Evolutionary conservation across 2,797 vertebrate genomes (phyloP), one percentile per base, ranked within the genome.

Genomic region (Bradypodion pumilum): DNA sequence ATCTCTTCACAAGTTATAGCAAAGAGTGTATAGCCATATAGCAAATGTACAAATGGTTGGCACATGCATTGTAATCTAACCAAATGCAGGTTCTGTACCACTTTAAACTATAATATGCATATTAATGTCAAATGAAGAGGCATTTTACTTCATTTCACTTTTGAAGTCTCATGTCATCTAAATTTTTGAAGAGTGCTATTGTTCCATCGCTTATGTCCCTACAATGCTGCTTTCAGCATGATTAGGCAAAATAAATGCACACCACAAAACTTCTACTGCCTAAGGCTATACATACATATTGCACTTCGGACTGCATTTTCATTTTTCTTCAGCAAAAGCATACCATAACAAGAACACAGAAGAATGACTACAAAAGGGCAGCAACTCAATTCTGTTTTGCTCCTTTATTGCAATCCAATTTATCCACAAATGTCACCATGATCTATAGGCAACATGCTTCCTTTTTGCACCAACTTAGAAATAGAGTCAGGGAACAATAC

Each of bases 161-260:
- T 92, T 80, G 86, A 85, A 91, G 79, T 90, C 81, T 84, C 80
- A 80, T 92, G 89, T 90, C 65, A 94, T 91, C 91, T 92, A 91
- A 90, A 91, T 88, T 92, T n/a, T 83, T 91, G 84, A 85, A 91
- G 60, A 92, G 85, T 49, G 59, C 85, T 86, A 89, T 93, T 94
- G 93, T 93, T 92, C 91, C 92, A 92, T 93, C 93, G 92, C 89
- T 91, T 93, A 92, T 93, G 90, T 85, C 85, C 0, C 0, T 89
- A 90, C 88, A 92, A 86, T 90, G 89, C 86, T 94, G 91, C 91
- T 93, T 93, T 93, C 93, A 94, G 86, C 88, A 90, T 88, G 87
- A 91, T 93, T 93, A 92, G 92, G 92, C 86, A 92, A 90, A 91
- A 91, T 82, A 90, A 84, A 90, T 44, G 86, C 85, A 92, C 87